Percentiles rank a stretch among this genome's conserved stretches.
Conservation (phyloP, 1,140 invertebrate genomes). For the Papilio aristodemus region DNA sequence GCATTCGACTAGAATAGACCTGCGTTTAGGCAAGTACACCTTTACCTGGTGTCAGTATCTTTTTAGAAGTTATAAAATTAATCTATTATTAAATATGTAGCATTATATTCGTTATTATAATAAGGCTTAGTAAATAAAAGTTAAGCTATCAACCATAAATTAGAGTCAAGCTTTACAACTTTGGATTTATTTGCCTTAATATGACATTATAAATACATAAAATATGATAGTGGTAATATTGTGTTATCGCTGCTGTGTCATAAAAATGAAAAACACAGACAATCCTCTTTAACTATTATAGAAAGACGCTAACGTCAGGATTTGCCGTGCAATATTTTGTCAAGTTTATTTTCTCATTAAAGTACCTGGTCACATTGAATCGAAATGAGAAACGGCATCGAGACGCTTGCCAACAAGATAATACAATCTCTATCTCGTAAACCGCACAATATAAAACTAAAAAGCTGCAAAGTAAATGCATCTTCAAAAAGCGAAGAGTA, state of each 20-base stretch:
- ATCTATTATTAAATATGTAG: neutral
- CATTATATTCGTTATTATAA: no score
- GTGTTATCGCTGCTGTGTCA: neutral
- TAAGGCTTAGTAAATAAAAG: no score
- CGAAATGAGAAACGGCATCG: constrained; percentile 63
- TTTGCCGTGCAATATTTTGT: constrained; percentile 38
- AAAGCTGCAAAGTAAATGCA: constrained; percentile 68
- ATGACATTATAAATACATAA: no score
- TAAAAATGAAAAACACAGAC: neutral
- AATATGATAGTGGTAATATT: no score
- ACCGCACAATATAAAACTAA: constrained; percentile 67
- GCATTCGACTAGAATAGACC: constrained; percentile 48
- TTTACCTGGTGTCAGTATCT: constrained; percentile 33
- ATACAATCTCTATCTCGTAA: constrained; percentile 68
- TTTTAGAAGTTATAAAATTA: constrained; percentile 1
- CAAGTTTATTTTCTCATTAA: constrained; percentile 45
- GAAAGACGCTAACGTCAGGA: constrained; percentile 6
- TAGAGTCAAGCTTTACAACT: no score
- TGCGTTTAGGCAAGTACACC: constrained; percentile 51
- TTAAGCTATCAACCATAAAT: no score
- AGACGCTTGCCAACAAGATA: constrained; percentile 72
- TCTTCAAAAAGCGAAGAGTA: constrained; percentile 69
- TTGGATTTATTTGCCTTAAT: no score
- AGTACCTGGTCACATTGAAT: constrained; percentile 56
- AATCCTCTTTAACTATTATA: neutral